Percentiles rank a stretch among this genome's conserved stretches.
Conservation (phyloP, 2,113 vertebrate genomes). For the Lamprologus ornatipinnis region DNA sequence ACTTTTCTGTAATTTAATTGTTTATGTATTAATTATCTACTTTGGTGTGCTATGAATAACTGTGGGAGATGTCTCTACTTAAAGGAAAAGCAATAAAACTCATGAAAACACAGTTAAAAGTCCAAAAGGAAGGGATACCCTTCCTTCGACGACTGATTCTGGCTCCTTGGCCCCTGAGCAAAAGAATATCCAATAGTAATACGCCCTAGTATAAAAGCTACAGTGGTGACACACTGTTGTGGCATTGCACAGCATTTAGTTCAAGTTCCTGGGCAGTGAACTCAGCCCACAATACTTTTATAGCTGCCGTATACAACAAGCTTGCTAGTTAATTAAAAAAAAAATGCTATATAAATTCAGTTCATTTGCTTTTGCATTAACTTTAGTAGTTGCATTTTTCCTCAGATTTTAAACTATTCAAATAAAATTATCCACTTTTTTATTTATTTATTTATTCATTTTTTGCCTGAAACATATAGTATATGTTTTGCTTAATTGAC, state of each 20-base stretch:
- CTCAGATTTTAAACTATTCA: not conserved
- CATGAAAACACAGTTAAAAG: not conserved
- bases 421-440: not conserved
- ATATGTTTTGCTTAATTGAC: not conserved
- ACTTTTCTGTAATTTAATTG: not conserved
- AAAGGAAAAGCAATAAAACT: not conserved
- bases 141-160: rapidly evolving
- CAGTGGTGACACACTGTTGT: not conserved
- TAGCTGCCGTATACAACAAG: not conserved
- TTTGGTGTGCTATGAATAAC: not conserved
- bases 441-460: not conserved
- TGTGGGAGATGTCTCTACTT: not conserved
- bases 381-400: not conserved
- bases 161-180: not conserved
- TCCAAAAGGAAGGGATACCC: not conserved
- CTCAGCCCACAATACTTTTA: not conserved
- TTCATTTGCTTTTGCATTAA: not conserved
- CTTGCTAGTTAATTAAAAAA: not conserved
- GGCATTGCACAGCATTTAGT: not conserved
- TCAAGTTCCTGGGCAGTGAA: not conserved
- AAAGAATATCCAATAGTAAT: not conserved
- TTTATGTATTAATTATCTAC: not conserved
- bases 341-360: not conserved
- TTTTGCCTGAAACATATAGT: not conserved
- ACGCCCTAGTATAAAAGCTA: not conserved